Percentiles rank a stretch among this genome's conserved stretches.
phyloP scores from a whole-genome alignment of 1,140 invertebrate species.

The Drosophila parabipectinata region DNA sequence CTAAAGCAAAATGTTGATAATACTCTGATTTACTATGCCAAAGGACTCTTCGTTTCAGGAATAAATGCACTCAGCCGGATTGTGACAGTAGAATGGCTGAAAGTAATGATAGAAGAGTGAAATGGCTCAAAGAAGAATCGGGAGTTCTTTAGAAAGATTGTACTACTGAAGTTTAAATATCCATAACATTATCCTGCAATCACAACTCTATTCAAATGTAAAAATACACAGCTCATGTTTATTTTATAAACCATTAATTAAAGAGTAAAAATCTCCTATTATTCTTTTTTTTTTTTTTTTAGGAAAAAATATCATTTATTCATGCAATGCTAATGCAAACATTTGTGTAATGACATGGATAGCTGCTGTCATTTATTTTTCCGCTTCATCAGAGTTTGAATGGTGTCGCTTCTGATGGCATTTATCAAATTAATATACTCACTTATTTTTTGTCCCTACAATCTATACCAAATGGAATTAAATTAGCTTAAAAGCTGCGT shows the following conservation, averaged over 20 bases:
- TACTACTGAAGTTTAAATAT: no score
- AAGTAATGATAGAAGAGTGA: constrained; percentile 10
- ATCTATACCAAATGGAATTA: constrained; percentile 36
- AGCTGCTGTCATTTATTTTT: constrained; percentile 2
- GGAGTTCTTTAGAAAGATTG: background rate
- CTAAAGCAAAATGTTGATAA: constrained; percentile 70
- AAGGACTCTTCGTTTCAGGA: constrained; percentile 30
- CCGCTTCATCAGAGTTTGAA: background rate
- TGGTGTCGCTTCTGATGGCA: constrained; percentile 3
- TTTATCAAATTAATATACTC: constrained; percentile 1
- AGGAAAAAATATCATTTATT: background rate
- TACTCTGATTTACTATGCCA: constrained; percentile 69
- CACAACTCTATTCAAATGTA: no score
- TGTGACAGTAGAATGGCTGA: constrained; percentile 9
- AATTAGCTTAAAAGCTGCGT: constrained; percentile 57
- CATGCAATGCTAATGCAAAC: background rate
- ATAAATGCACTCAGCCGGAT: constrained; percentile 26
- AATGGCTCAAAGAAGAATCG: background rate
- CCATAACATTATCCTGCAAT: background rate
- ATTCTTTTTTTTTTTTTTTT: background rate
- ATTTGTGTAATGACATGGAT: constrained; percentile 10
- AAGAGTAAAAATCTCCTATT: no score
- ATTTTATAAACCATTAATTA: background rate
- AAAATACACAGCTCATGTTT: background rate
- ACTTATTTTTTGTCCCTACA: background rate